Base-by-base conservation (phyloP, 2,113 vertebrate genomes). In the Probosciger aterrimus region DNA sequence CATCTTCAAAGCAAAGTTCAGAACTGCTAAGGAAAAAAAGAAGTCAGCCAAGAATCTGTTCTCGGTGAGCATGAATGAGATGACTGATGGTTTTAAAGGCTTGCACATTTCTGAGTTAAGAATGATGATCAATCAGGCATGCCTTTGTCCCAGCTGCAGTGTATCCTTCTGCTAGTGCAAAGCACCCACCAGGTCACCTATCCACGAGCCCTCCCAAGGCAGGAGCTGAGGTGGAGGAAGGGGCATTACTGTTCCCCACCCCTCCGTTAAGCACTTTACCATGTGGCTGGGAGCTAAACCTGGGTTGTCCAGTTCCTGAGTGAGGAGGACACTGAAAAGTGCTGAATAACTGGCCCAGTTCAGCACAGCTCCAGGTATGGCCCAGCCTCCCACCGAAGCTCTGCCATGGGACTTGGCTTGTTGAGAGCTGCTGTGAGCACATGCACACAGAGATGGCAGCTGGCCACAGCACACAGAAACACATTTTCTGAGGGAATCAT, bases 41-140 rank as follows among this genome's bases (percentile, higher is more conserved):
- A 76, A 86, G 62, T 60, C 88, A 78, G 95, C 83, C 88, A 96
- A 91, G 93, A 96, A 96, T 89, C 93, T 91, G 74, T 77, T 81
- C 46, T 96, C 52, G 5, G 39, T 35, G 81, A 88, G 27, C 77
- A 20, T 73, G 84, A 79, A 65, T 9, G 37, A 96, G 64, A 83
- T 95, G 93, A 63, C 55, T 95, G 74, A 92, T 95, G 90, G 59
- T 89, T 63, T 86, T 67, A 86, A 94, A 77, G 71, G 46, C 47
- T 91, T 65, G 62, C 43, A 73, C 19, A 22, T 86, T 90, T 88
- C 53, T 86, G 89, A 67, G 44, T 95, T 93, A 39, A 89, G 47
- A 78, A 35, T 64, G 63, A 12, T 60, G 27, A 59, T 83, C 91
- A 69, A 83, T 64, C n/a, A 31, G 73, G 60, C 55, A 9, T 76